Percentiles rank a stretch among this genome's conserved stretches.
These are phyloP conservation scores for Biston stratarius DNA, from an alignment of 2,888 invertebrate genomes.

Conservation along the genomic window DNA sequence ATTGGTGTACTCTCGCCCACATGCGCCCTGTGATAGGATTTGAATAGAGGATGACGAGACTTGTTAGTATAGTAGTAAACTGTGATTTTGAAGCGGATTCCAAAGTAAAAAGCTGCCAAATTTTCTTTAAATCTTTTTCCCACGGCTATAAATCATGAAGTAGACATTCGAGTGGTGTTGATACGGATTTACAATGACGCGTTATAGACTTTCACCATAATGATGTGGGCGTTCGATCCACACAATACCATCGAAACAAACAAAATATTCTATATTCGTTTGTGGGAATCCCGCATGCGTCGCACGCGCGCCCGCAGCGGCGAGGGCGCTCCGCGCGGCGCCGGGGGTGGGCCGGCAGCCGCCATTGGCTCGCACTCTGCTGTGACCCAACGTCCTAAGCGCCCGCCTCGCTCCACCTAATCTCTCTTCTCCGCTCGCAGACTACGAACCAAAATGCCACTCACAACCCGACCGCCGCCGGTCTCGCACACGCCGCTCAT, in stretches of 20 bases:
- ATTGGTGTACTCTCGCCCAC: background rate
- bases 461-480: slow-evolving; percentile 47
- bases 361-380: slow-evolving; percentile 16
- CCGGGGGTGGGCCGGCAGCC: slow-evolving; percentile 38
- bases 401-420: slow-evolving; percentile 61
- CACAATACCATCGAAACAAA: slow-evolving; percentile 72
- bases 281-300: slow-evolving; percentile 84
- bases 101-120: slow-evolving; percentile 13
- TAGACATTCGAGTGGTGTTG: slow-evolving; percentile 77
- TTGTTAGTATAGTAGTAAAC: background rate
- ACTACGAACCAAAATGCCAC: slow-evolving; percentile 67
- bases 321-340: slow-evolving; percentile 45
- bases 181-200: slow-evolving; percentile 82
- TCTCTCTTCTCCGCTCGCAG: slow-evolving; percentile 60
- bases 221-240: slow-evolving; percentile 84
- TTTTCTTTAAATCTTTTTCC: slow-evolving; percentile 57
- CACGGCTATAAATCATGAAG: slow-evolving; percentile 83
- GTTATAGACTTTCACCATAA: slow-evolving; percentile 79
- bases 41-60: background rate
- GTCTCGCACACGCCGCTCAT: slow-evolving; percentile 66
- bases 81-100: slow-evolving; percentile 5
- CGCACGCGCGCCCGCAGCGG: slow-evolving; percentile 52
- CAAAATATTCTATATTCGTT: slow-evolving; percentile 70
- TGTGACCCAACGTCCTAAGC: slow-evolving; percentile 68
- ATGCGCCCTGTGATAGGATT: background rate